Evolutionary conservation across 1,140 invertebrate species (phyloP), one percentile per base, ranked within the genome.

Genomic region (Oscheius sp.): DNA sequence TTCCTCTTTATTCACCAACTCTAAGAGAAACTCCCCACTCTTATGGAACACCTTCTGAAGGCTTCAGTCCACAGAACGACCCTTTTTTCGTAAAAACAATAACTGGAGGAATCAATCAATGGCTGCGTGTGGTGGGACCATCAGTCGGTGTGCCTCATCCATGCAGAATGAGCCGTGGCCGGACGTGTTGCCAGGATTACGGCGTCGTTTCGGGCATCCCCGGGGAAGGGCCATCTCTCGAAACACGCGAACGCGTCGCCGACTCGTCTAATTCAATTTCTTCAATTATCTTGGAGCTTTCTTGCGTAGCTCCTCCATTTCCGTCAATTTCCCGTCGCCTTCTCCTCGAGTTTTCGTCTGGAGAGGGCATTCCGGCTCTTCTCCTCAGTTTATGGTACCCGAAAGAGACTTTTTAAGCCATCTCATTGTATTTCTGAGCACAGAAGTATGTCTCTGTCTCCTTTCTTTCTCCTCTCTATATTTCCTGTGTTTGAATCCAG

Each of bases 301-400:
- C 49, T 26, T 15, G 28, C 28, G 49, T n/a, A n/a, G n/a, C n/a
- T n/a, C n/a, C n/a, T n/a, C n/a, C 49, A 55, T 26, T n/a, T 42
- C 38, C 38, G 38, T 42, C 38, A 55, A 23, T 23, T 55, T 23
- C 49, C 23, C 15, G 15, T 7, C 49, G 49, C 23, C 49, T 55
- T n/a, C n/a, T n/a, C 15, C 49, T 55, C 49, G 49, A 55, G 49
- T 55, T 55, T 55, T 55, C 49, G 49, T 55, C 49, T 55, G 7
- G 28, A n/a, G n/a, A 55, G 49, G 49, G 49, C 49, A 55, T 26
- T 55, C 49, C 28, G 49, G 15, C 23, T 55, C 15, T 20, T n/a
- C n/a, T n/a, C n/a, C n/a, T n/a, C n/a, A n/a, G n/a, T n/a, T n/a
- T n/a, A n/a, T n/a, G n/a, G n/a, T n/a, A n/a, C n/a, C n/a, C n/a